These are phyloP conservation scores for Pollenia amentaria DNA, from an alignment of 2,888 invertebrate genomes.

Conservation along the genomic window DNA sequence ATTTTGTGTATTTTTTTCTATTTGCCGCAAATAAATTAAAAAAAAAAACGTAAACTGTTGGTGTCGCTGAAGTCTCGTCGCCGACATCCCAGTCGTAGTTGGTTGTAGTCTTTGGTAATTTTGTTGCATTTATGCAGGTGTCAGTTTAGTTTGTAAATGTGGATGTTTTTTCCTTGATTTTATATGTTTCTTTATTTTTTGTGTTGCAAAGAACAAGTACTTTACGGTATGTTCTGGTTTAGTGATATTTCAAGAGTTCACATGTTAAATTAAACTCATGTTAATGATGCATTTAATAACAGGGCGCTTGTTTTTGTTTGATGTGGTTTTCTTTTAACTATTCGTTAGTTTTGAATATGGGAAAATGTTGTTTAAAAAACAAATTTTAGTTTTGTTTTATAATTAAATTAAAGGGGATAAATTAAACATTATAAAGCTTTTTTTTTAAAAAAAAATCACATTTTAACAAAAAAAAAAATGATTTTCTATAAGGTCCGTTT, in stretches of 20 bases:
- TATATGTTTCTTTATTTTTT: neutral
- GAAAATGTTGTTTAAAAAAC: neutral
- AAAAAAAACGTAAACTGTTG: constrained; percentile 50
- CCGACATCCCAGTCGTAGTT: constrained; percentile 18
- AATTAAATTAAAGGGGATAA: neutral
- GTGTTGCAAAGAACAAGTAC: constrained; percentile 15
- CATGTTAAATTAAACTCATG: constrained; percentile 69
- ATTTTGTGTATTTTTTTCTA: constrained; percentile 53
- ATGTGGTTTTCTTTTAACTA: constrained; percentile 61
- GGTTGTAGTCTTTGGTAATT: constrained; percentile 20
- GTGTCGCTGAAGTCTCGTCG: constrained; percentile 39
- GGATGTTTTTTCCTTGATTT: constrained; percentile 5
- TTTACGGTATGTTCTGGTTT: constrained; percentile 32
- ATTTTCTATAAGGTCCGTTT: too few species aligned
- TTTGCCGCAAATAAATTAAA: constrained; percentile 65
- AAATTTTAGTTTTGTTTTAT: too few species aligned
- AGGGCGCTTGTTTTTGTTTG: constrained; percentile 67
- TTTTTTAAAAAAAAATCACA: too few species aligned
- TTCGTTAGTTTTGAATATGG: neutral
- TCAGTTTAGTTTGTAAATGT: constrained; percentile 59
- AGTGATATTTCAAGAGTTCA: constrained; percentile 57
- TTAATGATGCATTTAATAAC: constrained; percentile 71
- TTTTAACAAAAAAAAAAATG: too few species aligned
- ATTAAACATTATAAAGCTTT: too few species aligned
- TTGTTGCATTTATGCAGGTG: constrained; percentile 73